Evolutionary conservation across 2,113 vertebrate genomes (phyloP).

Genomic region (Ptychochromis oligacanthus): DNA sequence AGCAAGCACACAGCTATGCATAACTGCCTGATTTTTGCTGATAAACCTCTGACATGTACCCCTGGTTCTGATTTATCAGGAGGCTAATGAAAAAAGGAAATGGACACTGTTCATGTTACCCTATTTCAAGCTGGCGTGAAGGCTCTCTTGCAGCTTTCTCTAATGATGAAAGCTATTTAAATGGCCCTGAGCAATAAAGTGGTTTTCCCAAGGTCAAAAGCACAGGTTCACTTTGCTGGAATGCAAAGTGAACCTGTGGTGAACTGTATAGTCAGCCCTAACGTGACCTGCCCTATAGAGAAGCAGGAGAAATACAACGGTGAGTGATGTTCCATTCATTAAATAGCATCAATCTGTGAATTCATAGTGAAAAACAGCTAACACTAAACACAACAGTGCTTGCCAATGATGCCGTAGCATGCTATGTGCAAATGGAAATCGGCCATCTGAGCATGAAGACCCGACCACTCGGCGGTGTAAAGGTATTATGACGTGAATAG

Average conservation of each 20-base stretch:
- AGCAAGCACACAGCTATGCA: conserved; percentile 12
- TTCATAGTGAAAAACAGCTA: background rate
- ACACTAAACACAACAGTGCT: conserved; percentile 10
- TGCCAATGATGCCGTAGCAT: conserved; percentile 16
- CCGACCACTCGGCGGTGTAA: background rate
- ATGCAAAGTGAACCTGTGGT: conserved; percentile 24
- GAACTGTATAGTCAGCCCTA: background rate
- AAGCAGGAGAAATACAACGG: background rate
- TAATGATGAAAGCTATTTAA: conserved; percentile 46
- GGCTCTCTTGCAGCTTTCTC: conserved; percentile 23
- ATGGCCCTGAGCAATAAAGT: conserved; percentile 57
- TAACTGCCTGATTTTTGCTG: background rate
- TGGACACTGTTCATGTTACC: conserved; percentile 18
- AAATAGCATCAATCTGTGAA: background rate
- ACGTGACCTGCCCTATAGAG: conserved; percentile 4
- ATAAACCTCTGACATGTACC: conserved; percentile 11
- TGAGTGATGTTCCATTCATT: conserved; percentile 37
- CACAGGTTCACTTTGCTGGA: conserved; percentile 24
- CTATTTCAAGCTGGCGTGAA: conserved; percentile 23
- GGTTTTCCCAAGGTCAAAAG: conserved; percentile 72
- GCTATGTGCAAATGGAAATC: conserved; percentile 35
- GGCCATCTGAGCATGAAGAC: conserved; percentile 13
- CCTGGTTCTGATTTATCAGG: conserved; percentile 19
- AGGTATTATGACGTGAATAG: conserved; percentile 11
- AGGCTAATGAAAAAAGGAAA: background rate